Percentiles rank a stretch among this genome's conserved stretches.
Evolutionary conservation across 2,888 invertebrate species (phyloP).

Genomic region (Himalopsyche japonica): DNA sequence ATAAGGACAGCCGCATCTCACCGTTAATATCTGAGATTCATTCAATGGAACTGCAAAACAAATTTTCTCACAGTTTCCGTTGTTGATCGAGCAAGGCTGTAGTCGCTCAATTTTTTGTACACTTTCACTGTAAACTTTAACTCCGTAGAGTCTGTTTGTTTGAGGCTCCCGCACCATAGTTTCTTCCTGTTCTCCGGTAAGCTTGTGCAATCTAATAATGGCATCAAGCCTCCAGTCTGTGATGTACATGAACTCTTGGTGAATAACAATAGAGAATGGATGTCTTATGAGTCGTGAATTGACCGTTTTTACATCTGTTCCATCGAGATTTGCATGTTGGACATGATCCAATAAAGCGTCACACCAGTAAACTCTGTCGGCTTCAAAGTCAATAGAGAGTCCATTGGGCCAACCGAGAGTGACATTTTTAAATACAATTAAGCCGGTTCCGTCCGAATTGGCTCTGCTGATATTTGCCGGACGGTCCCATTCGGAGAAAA

Average conservation of each 20-base stretch:
- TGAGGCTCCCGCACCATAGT: constrained; percentile 87
- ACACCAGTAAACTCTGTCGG: constrained; percentile 94
- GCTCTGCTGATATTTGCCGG: constrained; percentile 96
- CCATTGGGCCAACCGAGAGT: constrained; percentile 98
- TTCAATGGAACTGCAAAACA: constrained; percentile 88
- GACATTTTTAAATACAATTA: constrained; percentile 85
- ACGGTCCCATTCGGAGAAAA: constrained; percentile 95
- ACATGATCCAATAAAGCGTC: constrained; percentile 96
- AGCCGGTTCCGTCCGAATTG: constrained; percentile 84
- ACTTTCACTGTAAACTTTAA: constrained; percentile 80
- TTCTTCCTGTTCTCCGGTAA: constrained; percentile 85
- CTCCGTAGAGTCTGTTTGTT: constrained; percentile 88
- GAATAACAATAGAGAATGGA: constrained; percentile 91
- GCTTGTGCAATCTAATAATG: constrained; percentile 86
- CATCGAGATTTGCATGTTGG: constrained; percentile 90
- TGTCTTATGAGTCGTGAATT: constrained; percentile 83
- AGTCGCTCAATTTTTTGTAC: constrained; percentile 71
- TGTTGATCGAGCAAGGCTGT: constrained; percentile 83
- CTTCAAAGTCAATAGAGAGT: constrained; percentile 86
- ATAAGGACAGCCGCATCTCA: constrained; percentile 89
- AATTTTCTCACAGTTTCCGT: constrained; percentile 92
- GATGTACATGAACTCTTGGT: constrained; percentile 91
- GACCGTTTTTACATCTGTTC: constrained; percentile 87
- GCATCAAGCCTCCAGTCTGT: constrained; percentile 97
- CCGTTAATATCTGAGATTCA: constrained; percentile 59